Conservation (phyloP, 2,797 vertebrate genomes). For the Gallinago stenura region DNA sequence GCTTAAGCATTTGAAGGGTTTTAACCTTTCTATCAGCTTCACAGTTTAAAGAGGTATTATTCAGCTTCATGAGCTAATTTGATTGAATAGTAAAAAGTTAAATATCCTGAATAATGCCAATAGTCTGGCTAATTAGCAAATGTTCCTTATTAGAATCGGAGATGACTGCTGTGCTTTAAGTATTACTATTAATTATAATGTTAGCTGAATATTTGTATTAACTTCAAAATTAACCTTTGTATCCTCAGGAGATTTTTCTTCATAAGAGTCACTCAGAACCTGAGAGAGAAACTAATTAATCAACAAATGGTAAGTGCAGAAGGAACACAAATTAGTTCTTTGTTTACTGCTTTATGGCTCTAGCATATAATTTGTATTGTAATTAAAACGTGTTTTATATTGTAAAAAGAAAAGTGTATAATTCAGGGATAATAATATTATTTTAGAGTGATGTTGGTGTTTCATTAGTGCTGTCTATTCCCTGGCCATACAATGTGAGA, state of each 20-base stretch:
- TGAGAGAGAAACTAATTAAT: slow-evolving; percentile 88
- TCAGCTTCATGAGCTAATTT: neutral
- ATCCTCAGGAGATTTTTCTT: slow-evolving; percentile 81
- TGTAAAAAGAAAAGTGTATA: slow-evolving; percentile 66
- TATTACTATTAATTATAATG: slow-evolving; percentile 76
- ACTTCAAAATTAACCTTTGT: slow-evolving; percentile 80
- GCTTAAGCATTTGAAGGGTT: neutral
- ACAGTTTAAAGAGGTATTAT: neutral
- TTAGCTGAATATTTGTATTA: slow-evolving; percentile 76
- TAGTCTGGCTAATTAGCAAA: slow-evolving; percentile 74
- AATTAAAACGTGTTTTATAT: slow-evolving; percentile 82
- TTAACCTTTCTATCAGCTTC: neutral
- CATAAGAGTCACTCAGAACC: slow-evolving; percentile 78
- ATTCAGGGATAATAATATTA: slow-evolving; percentile 56
- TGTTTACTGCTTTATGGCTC: slow-evolving; percentile 85
- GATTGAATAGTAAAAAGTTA: slow-evolving; percentile 28
- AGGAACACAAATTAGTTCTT: slow-evolving; percentile 84
- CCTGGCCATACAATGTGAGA: neutral
- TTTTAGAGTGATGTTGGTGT: slow-evolving; percentile 39
- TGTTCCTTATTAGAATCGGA: slow-evolving; percentile 32
- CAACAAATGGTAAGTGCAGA: slow-evolving; percentile 83
- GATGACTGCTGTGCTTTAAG: slow-evolving; percentile 66
- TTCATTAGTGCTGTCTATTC: neutral
- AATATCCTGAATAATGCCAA: slow-evolving; percentile 28
- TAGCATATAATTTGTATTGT: slow-evolving; percentile 82